These are phyloP conservation scores for Aleiodes leptofemur DNA, from an alignment of 2,888 invertebrate genomes.

Conservation along the genomic window DNA sequence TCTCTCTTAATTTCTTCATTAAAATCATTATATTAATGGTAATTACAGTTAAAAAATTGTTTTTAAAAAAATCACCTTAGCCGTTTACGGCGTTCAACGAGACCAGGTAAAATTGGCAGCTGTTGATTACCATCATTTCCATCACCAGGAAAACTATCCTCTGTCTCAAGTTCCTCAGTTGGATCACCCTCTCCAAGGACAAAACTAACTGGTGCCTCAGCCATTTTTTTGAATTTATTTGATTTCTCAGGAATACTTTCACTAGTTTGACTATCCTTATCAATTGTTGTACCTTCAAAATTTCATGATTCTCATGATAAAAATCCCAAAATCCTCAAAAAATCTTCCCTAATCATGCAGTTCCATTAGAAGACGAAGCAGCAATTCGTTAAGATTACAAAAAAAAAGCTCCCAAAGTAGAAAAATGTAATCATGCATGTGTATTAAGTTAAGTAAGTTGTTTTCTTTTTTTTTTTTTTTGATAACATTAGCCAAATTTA, in stretches of 20 bases:
- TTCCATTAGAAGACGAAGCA: too few species aligned
- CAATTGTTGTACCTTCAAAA: conserved; percentile 39
- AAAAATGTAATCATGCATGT: too few species aligned
- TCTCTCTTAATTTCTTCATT: not conserved
- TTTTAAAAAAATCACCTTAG: conserved; percentile 72
- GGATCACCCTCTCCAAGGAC: conserved; percentile 70
- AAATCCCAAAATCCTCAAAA: not conserved
- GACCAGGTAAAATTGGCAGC: conserved; percentile 66
- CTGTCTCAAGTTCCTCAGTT: conserved; percentile 67
- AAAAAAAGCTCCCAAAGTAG: too few species aligned
- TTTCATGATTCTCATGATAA: not conserved
- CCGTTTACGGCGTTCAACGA: conserved; percentile 75
- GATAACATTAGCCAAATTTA: too few species aligned
- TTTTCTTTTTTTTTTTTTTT: too few species aligned
- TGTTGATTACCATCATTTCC: conserved; percentile 60
- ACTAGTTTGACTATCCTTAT: conserved; percentile 1
- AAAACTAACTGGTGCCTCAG: conserved; percentile 71
- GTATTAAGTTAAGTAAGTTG: too few species aligned
- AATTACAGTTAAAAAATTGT: conserved; percentile 33
- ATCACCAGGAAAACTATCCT: conserved; percentile 70
- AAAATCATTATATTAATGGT: not conserved
- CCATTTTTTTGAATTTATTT: conserved; percentile 56
- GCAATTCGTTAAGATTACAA: too few species aligned
- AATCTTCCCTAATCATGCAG: not conserved
- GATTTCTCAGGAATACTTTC: conserved; percentile 17